Conservation (phyloP, 2,797 vertebrate genomes). For the Remorina albescens region DNA sequence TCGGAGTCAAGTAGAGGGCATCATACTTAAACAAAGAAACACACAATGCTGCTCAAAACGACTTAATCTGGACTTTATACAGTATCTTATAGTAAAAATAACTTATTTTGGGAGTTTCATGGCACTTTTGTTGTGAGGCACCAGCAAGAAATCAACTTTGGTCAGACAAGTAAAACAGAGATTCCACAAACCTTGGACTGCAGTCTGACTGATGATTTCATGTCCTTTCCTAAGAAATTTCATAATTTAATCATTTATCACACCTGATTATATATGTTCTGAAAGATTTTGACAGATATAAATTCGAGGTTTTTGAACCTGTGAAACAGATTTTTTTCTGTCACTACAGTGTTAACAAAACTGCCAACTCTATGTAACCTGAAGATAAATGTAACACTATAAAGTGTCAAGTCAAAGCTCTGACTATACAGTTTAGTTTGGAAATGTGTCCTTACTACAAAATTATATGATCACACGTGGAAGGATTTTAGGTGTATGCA, state of each 20-base stretch:
- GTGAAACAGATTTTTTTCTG: background rate
- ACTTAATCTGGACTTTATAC: constrained; percentile 5
- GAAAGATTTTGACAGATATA: constrained; percentile 4
- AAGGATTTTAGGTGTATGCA: background rate
- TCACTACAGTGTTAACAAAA: background rate
- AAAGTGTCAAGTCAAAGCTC: constrained; percentile 1
- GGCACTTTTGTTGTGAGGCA: constrained; percentile 73
- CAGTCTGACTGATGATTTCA: constrained; percentile 30
- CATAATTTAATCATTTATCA: constrained; percentile 3
- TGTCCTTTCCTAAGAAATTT: constrained; percentile 11
- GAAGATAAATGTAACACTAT: constrained; percentile 12
- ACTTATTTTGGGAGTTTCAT: constrained; percentile 41
- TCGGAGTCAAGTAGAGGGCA: constrained; percentile 6
- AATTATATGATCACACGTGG: background rate
- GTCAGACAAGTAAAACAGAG: constrained; percentile 55
- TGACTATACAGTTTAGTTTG: constrained; percentile 2
- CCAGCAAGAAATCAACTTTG: constrained; percentile 72
- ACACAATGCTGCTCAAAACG: constrained; percentile 29
- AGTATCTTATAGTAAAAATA: constrained; percentile 51
- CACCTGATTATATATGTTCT: constrained; percentile 4
- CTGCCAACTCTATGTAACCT: constrained; percentile 4
- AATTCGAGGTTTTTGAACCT: background rate
- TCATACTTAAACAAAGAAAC: constrained; percentile 17
- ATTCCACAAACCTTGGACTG: constrained; percentile 25
- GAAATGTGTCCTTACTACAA: background rate